These are phyloP conservation scores for Crossocerus cetratus DNA, from an alignment of 2,888 invertebrate genomes.

Conservation along the genomic window DNA sequence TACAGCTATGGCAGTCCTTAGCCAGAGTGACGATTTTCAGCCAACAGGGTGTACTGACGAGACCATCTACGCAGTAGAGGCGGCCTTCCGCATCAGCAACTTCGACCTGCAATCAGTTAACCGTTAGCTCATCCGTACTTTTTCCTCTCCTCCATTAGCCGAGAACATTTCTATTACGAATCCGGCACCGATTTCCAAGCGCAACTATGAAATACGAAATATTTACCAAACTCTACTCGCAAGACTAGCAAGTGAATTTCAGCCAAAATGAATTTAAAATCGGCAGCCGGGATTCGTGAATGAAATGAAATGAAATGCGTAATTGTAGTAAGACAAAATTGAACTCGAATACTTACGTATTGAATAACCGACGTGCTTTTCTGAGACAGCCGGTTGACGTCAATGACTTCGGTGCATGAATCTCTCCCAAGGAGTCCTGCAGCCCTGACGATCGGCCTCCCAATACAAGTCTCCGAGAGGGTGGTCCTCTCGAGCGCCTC, in stretches of 20 bases:
- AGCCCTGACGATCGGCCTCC: constrained; percentile 60
- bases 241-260: too few relatives aligned
- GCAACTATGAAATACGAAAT: not conserved
- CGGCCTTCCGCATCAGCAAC: constrained; percentile 60
- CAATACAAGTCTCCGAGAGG: constrained; percentile 16
- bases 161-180: not conserved
- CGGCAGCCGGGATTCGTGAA: too few relatives aligned
- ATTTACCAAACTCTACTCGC: too few relatives aligned
- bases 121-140: not conserved
- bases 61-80: constrained; percentile 60
- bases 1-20: constrained; percentile 83
- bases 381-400: constrained; percentile 59
- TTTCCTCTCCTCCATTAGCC: not conserved
- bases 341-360: constrained; percentile 57
- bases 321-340: too few relatives aligned
- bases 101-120: constrained; percentile 55
- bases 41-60: constrained; percentile 66
- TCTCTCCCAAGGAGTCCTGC: constrained; percentile 53
- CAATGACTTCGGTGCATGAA: constrained; percentile 63
- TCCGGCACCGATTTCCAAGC: not conserved
- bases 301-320: too few relatives aligned
- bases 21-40: constrained; percentile 78
- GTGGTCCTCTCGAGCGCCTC: constrained; percentile 44
- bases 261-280: too few relatives aligned
- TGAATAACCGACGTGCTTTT: constrained; percentile 53